Conservation (phyloP, 2,888 invertebrate genomes). For the Drosophila pseudotalamancana region DNA sequence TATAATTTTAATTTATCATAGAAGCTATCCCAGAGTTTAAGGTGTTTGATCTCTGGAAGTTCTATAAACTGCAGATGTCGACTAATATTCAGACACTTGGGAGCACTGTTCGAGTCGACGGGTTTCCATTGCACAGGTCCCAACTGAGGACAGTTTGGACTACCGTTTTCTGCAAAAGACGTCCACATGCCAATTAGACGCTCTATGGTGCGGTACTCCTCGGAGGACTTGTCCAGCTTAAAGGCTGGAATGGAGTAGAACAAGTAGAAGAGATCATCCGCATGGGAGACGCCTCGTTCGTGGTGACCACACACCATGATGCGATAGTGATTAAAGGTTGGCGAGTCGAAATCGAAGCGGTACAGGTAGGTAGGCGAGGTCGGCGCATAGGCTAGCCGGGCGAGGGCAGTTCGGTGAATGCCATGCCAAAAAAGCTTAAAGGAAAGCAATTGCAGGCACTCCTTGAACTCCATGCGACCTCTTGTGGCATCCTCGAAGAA, state of each 20-base stretch:
- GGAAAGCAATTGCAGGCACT: constrained; percentile 58
- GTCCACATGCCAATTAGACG: constrained; percentile 76
- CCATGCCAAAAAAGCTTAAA: constrained; percentile 81
- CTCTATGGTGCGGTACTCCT: constrained; percentile 75
- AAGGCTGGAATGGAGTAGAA: constrained; percentile 64
- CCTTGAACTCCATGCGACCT: constrained; percentile 59
- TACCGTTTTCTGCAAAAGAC: constrained; percentile 69
- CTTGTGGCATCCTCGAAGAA: constrained; percentile 65
- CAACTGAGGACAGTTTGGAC: constrained; percentile 71
- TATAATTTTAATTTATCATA: constrained; percentile 57
- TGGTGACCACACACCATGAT: constrained; percentile 70
- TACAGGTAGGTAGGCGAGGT: constrained; percentile 78
- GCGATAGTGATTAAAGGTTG: constrained; percentile 71
- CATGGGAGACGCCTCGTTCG: constrained; percentile 76
- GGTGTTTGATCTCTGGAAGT: constrained; percentile 77
- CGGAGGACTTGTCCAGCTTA: constrained; percentile 53
- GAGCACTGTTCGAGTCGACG: constrained; percentile 11
- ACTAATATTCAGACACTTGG: constrained; percentile 75
- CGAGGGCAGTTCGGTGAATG: constrained; percentile 71
- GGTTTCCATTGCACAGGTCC: constrained; percentile 49
- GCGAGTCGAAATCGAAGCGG: constrained; percentile 81
- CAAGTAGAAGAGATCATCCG: constrained; percentile 79
- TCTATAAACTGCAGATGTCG: constrained; percentile 66
- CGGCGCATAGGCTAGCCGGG: constrained; percentile 73
- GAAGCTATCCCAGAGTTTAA: constrained; percentile 79